These are phyloP conservation scores for Argopecten irradians DNA, from an alignment of 1,140 invertebrate genomes.

Conservation along the genomic window DNA sequence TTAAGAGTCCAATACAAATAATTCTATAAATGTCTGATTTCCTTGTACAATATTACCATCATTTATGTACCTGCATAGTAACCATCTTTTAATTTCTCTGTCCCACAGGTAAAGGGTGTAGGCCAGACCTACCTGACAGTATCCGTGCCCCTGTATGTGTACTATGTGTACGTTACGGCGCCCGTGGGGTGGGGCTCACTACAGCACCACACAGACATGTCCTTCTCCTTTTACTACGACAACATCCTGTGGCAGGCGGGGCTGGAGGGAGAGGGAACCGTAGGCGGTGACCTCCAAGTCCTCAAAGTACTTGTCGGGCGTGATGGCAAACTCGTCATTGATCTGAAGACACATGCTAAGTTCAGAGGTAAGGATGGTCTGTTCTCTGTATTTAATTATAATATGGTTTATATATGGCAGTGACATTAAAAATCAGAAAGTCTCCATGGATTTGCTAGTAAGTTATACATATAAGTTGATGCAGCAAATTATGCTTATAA, in stretches of 20 bases:
- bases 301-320: conserved; percentile 75
- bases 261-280: conserved; percentile 72
- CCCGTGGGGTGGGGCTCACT: conserved; percentile 77
- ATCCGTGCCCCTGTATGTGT: conserved; percentile 77
- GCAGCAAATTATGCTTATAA: neutral
- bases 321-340: conserved; percentile 76
- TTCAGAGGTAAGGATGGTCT: conserved; percentile 74
- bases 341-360: conserved; percentile 77
- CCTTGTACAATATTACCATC: neutral
- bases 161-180: conserved; percentile 76
- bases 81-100: conserved; percentile 54
- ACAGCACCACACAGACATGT: conserved; percentile 78
- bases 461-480: neutral
- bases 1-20: neutral
- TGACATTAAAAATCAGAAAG: neutral
- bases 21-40: neutral
- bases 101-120: conserved; percentile 74
- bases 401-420: neutral
- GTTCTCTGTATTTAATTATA: neutral
- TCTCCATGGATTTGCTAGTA: neutral
- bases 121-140: conserved; percentile 77
- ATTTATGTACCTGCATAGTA: neutral
- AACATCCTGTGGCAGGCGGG: conserved; percentile 75
- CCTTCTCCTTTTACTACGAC: conserved; percentile 78
- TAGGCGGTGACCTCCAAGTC: conserved; percentile 75